These are phyloP conservation scores for Jaculus jaculus DNA, from an alignment of 2,113 vertebrate genomes.

Conservation along the genomic window DNA sequence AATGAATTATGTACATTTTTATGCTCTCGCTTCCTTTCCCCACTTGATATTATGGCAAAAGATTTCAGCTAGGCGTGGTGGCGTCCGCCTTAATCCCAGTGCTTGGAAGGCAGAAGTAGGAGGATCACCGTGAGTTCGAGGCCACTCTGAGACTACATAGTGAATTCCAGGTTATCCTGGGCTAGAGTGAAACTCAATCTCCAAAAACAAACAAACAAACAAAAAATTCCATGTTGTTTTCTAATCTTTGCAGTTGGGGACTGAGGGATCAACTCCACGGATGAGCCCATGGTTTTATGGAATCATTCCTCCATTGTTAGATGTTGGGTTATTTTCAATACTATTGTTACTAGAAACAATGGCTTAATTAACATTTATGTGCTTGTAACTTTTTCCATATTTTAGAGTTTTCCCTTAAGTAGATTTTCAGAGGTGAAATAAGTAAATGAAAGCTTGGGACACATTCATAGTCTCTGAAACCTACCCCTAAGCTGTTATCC, in stretches of 20 bases:
- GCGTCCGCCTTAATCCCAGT: too few relatives aligned
- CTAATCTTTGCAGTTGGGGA: neutral
- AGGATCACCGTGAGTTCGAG: too few relatives aligned
- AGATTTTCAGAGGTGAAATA: constrained; percentile 69
- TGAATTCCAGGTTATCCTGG: too few relatives aligned
- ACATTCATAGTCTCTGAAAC: constrained; percentile 8
- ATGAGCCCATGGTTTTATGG: constrained; percentile 27
- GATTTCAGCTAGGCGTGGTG: neutral
- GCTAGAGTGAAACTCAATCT: too few relatives aligned
- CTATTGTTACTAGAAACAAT: constrained; percentile 77
- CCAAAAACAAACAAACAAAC: too few relatives aligned
- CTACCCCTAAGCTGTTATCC: neutral
- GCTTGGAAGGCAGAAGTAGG: too few relatives aligned
- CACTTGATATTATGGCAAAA: neutral
- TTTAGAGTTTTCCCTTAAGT: constrained; percentile 74
- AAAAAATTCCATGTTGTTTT: neutral
- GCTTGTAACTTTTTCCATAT: constrained; percentile 72
- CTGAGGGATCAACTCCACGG: constrained; percentile 14
- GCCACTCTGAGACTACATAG: too few relatives aligned
- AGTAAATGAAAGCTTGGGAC: constrained; percentile 9
- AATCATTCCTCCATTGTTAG: constrained; percentile 60
- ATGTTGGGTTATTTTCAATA: constrained; percentile 65
- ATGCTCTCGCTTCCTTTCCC: neutral
- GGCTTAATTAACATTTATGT: constrained; percentile 58
- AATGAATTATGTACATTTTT: neutral